Conservation (phyloP, 2,797 vertebrate genomes). For the Adrianichthys oophorus region DNA sequence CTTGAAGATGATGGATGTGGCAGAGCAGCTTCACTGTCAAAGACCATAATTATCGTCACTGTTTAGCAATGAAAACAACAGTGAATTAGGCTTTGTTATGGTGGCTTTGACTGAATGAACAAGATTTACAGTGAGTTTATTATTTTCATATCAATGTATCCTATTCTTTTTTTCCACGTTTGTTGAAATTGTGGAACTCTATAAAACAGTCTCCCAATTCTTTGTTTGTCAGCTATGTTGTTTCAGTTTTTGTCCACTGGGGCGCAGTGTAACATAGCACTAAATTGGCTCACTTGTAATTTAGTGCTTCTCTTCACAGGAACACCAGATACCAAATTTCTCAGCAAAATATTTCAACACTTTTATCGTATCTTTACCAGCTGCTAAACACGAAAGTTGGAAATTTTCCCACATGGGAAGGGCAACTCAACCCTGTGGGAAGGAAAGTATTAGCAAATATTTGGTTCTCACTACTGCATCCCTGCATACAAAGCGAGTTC, state of each 20-base stretch:
- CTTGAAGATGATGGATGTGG: too few relatives aligned
- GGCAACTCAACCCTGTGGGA: not conserved
- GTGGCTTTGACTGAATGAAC: too few relatives aligned
- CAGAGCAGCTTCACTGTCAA: too few relatives aligned
- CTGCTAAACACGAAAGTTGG: constrained; percentile 1
- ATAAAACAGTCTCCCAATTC: not conserved
- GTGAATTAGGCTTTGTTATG: too few relatives aligned
- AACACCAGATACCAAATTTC: not conserved
- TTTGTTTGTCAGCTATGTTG: not conserved
- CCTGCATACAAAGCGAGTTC: not conserved
- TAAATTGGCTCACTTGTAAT: not conserved
- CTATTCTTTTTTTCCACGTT: not conserved
- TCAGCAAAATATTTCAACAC: too few relatives aligned
- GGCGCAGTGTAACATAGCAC: constrained; percentile 39
- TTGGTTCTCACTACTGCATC: constrained; percentile 16
- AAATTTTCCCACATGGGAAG: constrained; percentile 15
- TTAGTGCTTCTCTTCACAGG: not conserved
- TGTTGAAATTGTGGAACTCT: constrained; percentile 4
- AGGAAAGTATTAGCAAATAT: constrained; percentile 12
- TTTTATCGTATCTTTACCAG: too few relatives aligned
- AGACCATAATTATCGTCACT: too few relatives aligned
- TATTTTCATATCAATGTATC: not conserved
- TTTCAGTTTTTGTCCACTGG: constrained; percentile 13
- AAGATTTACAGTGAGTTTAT: too few relatives aligned
- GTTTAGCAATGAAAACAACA: too few relatives aligned